Conservation (phyloP, 2,113 vertebrate genomes). For the Neotragus moschatus region DNA sequence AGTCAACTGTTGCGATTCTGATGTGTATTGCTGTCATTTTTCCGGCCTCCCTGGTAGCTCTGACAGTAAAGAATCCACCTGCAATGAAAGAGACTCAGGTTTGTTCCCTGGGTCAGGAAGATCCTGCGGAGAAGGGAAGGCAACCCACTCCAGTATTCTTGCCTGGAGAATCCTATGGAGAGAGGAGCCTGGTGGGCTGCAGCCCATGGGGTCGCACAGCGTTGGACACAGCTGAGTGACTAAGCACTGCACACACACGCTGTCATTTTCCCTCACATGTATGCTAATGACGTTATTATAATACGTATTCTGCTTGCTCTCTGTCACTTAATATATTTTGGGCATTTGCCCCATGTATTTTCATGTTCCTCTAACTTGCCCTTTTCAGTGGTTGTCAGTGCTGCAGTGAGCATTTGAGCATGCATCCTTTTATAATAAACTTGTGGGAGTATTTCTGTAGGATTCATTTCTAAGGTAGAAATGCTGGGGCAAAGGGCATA, state of each 20-base stretch:
- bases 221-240: not conserved
- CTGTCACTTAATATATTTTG: not conserved
- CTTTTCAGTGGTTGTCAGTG: not conserved
- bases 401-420: not conserved
- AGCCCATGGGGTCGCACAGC: not conserved
- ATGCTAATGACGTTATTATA: not conserved
- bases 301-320: not conserved
- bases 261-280: not conserved
- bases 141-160: not conserved
- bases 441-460: not conserved
- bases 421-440: not conserved
- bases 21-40: not conserved
- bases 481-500: not conserved
- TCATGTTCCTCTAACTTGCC: not conserved
- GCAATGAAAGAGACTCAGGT: not conserved
- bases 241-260: not conserved
- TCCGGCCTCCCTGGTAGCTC: not conserved
- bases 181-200: not conserved
- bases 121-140: not conserved
- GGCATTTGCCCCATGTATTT: not conserved
- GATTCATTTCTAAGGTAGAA: not conserved
- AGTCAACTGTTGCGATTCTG: not conserved
- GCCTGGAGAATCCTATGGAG: not conserved
- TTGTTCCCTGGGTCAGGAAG: not conserved
- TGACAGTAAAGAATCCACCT: not conserved